phyloP scores from a whole-genome alignment of 2,797 vertebrate genomes.

The Limosa lapponica region DNA sequence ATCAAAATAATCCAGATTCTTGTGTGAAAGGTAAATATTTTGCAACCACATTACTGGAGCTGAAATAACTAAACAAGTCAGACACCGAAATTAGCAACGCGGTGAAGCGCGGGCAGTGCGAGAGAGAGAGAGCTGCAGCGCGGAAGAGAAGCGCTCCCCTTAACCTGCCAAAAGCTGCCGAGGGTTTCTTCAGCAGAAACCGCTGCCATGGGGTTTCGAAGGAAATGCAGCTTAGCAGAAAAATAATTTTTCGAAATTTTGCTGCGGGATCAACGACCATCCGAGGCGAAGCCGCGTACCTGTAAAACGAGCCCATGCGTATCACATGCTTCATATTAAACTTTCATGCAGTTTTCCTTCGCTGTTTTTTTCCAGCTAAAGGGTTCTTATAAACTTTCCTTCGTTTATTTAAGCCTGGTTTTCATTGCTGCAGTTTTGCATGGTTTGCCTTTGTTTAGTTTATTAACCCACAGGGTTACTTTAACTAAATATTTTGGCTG shows the following conservation, averaged over 20 bases:
- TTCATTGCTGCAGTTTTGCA: slow-evolving; percentile 97
- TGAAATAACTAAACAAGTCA: slow-evolving; percentile 45
- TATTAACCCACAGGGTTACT: slow-evolving; percentile 98
- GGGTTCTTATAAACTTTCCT: slow-evolving; percentile 94
- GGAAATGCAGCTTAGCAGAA: slow-evolving; percentile 12
- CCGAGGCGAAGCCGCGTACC: slow-evolving; percentile 47
- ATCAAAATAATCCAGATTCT: slow-evolving; percentile 64
- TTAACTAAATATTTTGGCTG: slow-evolving; percentile 93
- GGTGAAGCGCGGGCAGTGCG: neutral
- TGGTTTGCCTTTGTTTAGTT: slow-evolving; percentile 98
- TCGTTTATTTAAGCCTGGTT: slow-evolving; percentile 97
- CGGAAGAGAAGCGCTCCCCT: neutral
- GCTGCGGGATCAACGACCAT: neutral
- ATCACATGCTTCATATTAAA: slow-evolving; percentile 95
- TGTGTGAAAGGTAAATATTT: slow-evolving; percentile 63
- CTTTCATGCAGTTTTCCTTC: slow-evolving; percentile 82
- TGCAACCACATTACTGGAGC: slow-evolving; percentile 46
- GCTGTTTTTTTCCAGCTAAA: slow-evolving; percentile 76
- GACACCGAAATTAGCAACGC: neutral
- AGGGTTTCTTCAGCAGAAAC: neutral
- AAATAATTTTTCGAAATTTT: neutral
- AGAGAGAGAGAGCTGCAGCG: neutral
- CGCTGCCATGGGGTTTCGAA: neutral
- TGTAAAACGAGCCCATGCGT: slow-evolving; percentile 72
- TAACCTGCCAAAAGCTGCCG: neutral